These are phyloP conservation scores for Clarias magur DNA, from an alignment of 2,113 vertebrate species.

Conservation along the genomic window DNA sequence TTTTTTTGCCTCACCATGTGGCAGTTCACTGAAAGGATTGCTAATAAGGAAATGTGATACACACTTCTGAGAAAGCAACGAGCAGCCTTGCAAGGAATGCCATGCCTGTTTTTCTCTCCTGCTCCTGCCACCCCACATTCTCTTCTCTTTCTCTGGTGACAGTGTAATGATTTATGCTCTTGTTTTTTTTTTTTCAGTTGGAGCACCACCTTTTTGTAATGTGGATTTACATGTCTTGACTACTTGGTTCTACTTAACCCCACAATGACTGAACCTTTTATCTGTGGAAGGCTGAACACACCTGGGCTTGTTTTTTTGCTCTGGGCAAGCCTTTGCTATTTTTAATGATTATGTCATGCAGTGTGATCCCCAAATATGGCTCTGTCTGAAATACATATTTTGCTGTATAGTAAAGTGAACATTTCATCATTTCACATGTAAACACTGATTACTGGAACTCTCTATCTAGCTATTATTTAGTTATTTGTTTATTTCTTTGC, in stretches of 20 bases:
- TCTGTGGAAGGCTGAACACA: conserved; percentile 17
- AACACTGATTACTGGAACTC: neutral
- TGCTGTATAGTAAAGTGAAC: neutral
- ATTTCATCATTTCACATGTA: neutral
- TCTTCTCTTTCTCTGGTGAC: neutral
- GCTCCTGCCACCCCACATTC: neutral
- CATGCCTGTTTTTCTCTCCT: neutral
- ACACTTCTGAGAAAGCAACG: conserved; percentile 27
- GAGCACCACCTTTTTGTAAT: neutral
- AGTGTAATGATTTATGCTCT: neutral
- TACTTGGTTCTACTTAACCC: conserved; percentile 15
- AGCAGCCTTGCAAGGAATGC: conserved; percentile 37
- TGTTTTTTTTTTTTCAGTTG: neutral
- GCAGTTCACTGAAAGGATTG: conserved; percentile 10
- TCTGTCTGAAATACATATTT: neutral
- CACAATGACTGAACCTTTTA: neutral
- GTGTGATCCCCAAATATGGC: conserved; percentile 15
- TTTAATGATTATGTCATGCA: conserved; percentile 14
- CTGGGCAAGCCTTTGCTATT: conserved; percentile 29
- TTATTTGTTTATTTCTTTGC: neutral
- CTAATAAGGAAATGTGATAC: conserved; percentile 47
- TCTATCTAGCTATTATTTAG: neutral
- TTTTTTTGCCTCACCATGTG: neutral
- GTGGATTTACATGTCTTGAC: conserved; percentile 13
- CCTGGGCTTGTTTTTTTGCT: conserved; percentile 31